Percentiles rank a stretch among this genome's conserved stretches.
phyloP scores from a whole-genome alignment of 64 coral and sea anemone genomes.

The Dendrophyllia cribrosa region DNA sequence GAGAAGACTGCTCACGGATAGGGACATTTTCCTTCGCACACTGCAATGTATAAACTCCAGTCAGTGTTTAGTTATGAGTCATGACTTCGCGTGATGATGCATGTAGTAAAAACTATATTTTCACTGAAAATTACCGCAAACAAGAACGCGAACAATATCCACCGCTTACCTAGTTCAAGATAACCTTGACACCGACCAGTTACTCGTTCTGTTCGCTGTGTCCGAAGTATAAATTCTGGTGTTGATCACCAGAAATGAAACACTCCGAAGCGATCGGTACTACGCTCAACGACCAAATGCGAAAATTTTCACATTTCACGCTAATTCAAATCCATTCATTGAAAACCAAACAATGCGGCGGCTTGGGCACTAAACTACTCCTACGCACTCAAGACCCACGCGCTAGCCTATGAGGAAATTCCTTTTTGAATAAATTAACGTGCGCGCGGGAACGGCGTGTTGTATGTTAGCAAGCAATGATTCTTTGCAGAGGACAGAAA shows the following conservation, averaged over 20 bases:
- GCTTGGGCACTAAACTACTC: slow-evolving; percentile 58
- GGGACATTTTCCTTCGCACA: slow-evolving; percentile 2
- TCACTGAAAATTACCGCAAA: slow-evolving; percentile 12
- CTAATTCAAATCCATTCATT: slow-evolving; percentile 84
- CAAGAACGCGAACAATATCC: slow-evolving; percentile 36
- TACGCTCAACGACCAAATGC: slow-evolving; percentile 58
- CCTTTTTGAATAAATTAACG: slow-evolving; percentile 17
- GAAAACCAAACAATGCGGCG: slow-evolving; percentile 49
- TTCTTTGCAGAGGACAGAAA: neutral
- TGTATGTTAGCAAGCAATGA: neutral
- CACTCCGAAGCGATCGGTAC: slow-evolving; percentile 21
- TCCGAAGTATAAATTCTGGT: slow-evolving; percentile 10
- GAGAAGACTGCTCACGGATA: slow-evolving; percentile 42
- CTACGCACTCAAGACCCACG: slow-evolving; percentile 39
- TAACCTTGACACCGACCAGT: neutral
- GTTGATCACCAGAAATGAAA: neutral
- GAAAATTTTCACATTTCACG: slow-evolving; percentile 64
- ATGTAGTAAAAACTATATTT: slow-evolving; percentile 48
- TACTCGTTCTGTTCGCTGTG: neutral
- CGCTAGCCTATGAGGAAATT: slow-evolving; percentile 33
- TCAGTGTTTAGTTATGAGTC: slow-evolving; percentile 13
- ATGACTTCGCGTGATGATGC: slow-evolving; percentile 45
- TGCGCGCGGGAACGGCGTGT: slow-evolving; percentile 15
- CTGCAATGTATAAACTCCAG: slow-evolving; percentile 19
- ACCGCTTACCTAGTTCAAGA: slow-evolving; percentile 18